Percentiles rank a stretch among this genome's conserved stretches.
Conservation (phyloP, 2,888 invertebrate species). For the Lasioglossum lativentre region DNA sequence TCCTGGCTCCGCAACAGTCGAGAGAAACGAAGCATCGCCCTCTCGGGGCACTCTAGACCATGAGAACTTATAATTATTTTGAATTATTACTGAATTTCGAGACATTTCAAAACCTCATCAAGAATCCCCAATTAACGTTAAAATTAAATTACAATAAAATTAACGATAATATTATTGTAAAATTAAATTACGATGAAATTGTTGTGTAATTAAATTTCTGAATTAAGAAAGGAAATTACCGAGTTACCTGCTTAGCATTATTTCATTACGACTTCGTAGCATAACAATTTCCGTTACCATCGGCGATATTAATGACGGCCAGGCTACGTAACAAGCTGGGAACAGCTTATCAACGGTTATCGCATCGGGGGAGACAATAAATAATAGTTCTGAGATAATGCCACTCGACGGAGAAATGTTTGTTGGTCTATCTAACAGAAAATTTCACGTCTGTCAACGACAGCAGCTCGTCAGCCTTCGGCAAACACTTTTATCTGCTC, state of each 20-base stretch:
- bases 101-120: too few relatives aligned
- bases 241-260: not conserved
- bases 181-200: not conserved
- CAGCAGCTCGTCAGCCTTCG: not conserved
- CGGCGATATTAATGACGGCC: not conserved
- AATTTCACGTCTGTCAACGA: not conserved
- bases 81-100: too few relatives aligned
- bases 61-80: too few relatives aligned
- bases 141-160: not conserved
- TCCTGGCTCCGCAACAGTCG: not conserved
- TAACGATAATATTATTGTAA: not conserved
- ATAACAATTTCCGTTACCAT: not conserved
- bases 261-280: not conserved
- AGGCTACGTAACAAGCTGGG: not conserved
- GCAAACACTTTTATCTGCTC: not conserved
- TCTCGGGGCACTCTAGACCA: too few relatives aligned
- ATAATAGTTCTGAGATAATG: conserved; percentile 28
- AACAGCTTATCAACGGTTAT: conserved; percentile 17
- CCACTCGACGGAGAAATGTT: not conserved
- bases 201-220: not conserved
- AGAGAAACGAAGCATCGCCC: too few relatives aligned
- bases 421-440: not conserved
- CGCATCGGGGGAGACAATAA: conserved; percentile 10
- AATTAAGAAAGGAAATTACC: not conserved
- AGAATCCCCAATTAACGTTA: too few relatives aligned